Base-by-base conservation (phyloP, 2,888 invertebrate genomes). In the Ichneumon xanthorius region DNA sequence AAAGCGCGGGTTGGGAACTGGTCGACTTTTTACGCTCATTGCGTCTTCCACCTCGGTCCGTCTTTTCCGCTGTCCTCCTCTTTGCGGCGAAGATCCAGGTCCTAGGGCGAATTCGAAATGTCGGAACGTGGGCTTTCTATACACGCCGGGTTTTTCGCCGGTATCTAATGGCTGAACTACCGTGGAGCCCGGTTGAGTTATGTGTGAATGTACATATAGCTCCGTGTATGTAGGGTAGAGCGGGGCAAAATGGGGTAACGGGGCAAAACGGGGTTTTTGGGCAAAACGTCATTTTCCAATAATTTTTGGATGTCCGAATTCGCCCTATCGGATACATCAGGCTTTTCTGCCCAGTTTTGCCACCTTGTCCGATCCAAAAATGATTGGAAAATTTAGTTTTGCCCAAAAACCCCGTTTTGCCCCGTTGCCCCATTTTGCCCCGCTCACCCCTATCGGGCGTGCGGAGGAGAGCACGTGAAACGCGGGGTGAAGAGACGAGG, bases 91-190 rank as follows among this genome's bases (percentile, higher is more conserved):
- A 76, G 70, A n/a, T 40, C 26, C 22, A 45, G 30, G 40, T 79
- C 33, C 55, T 22, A 48, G 76, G 26, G 45, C 50, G 50, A 80
- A 80, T 76, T 71, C 9, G 26, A 53, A 80, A 67, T 71, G 71
- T 48, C 19, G 19, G 19, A 33, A 55, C 16, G 30, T 26, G 55
- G 50, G 61, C 58, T 37, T 75, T 71, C 37, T 45, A 48, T 58
- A 33, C 68, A n/a, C 16, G 68, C 58, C 14, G 5, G 3, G 9
- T 80, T 45, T 72, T 84, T 63, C 58, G 19, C n/a, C 26, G 67
- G 14, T 67, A 33, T n/a, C 26, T 45, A 77, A 72, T 45, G 53
- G 22, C 37, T 26, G 22, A 58, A 9, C 53, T 26, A 9, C 50
- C 37, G 37, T 11, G 65, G 30, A 76, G 26, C 40, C 48, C n/a